Evolutionary conservation across 2,888 invertebrate species (phyloP).

Genomic region (Tachina fera): DNA sequence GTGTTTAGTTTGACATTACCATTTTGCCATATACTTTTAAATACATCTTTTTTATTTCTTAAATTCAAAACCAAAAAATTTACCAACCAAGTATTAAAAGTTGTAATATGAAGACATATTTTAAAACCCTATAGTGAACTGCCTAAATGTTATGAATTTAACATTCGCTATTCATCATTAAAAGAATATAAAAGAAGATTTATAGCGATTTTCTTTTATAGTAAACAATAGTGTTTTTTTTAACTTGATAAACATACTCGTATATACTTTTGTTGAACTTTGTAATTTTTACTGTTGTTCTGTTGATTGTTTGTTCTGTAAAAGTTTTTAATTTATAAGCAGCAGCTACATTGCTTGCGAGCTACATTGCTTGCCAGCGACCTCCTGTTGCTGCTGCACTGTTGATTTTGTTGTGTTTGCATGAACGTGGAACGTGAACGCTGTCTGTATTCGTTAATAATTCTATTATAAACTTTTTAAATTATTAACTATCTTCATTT

Average conservation of each 20-base stretch:
- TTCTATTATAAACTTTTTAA: slow-evolving; percentile 71
- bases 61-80: no score
- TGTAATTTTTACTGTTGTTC: slow-evolving; percentile 15
- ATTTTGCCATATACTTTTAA: no score
- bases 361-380: not conserved
- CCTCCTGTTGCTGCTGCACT: slow-evolving; percentile 1
- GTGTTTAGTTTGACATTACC: no score
- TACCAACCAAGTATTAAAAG: no score
- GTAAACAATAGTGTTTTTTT: not conserved
- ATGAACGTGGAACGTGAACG: not conserved
- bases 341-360: not conserved
- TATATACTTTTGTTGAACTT: slow-evolving; percentile 18
- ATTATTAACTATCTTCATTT: slow-evolving; percentile 64
- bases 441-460: slow-evolving; percentile 59
- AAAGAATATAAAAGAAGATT: no score
- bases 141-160: no score
- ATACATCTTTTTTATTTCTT: no score
- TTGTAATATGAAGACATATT: no score
- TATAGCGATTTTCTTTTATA: not conserved
- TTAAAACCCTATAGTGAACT: no score
- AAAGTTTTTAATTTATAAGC: slow-evolving; percentile 10
- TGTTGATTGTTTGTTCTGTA: slow-evolving; percentile 18
- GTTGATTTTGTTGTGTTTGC: not conserved
- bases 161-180: no score
- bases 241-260: not conserved